Conservation (phyloP, 2,888 invertebrate genomes). For the Slavum lentiscoides region DNA sequence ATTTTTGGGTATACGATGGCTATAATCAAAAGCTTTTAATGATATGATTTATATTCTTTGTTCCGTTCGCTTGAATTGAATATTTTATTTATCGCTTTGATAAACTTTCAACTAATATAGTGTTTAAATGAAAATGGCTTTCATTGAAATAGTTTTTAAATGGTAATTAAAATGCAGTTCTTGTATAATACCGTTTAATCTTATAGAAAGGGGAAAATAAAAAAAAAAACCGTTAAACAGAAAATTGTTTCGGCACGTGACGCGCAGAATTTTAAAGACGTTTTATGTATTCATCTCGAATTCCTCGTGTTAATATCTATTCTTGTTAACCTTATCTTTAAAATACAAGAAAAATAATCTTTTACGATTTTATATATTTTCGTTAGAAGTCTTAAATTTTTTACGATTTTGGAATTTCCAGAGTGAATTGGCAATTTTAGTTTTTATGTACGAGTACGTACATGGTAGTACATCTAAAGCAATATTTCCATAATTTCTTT, state of each 20-base stretch:
- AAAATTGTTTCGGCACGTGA: conserved; percentile 36
- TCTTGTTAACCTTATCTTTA: conserved; percentile 29
- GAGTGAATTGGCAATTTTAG: conserved; percentile 9
- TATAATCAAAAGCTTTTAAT: conserved; percentile 18
- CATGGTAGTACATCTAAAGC: not conserved
- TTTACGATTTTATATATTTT: conserved; percentile 24
- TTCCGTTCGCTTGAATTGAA: not conserved
- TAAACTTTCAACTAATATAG: conserved; percentile 31
- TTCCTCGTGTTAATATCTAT: conserved; percentile 30
- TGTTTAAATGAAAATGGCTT: conserved; percentile 15
- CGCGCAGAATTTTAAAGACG: conserved; percentile 10
- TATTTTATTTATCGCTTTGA: conserved; percentile 29
- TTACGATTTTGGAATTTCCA: conserved; percentile 16
- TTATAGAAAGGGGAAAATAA: conserved; percentile 15
- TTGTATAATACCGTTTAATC: conserved; percentile 43
- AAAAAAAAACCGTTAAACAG: conserved; percentile 44
- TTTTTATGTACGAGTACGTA: too few relatives aligned
- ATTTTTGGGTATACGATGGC: not conserved
- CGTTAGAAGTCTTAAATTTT: conserved; percentile 19
- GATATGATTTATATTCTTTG: conserved; percentile 25
- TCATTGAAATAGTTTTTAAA: conserved; percentile 37
- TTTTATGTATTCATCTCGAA: conserved; percentile 49
- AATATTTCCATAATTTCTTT: not conserved
- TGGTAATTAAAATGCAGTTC: conserved; percentile 50
- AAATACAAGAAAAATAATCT: conserved; percentile 29